Evolutionary conservation across 2,113 vertebrate species (phyloP), one percentile per base, ranked within the genome.

Genomic region (Osmerus mordax): DNA sequence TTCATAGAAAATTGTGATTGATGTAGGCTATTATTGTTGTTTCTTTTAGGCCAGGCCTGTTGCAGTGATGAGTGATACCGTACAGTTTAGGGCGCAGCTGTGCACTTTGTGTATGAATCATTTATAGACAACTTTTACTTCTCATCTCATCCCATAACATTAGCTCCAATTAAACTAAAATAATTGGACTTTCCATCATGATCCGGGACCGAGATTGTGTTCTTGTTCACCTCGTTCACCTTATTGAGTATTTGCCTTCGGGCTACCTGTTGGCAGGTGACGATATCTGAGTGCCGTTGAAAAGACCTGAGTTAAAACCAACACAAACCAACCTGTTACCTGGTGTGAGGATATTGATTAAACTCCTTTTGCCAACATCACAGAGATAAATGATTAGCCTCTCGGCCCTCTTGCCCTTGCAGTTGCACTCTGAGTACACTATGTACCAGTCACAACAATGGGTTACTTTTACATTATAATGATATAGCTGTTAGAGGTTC

Each of bases 321-420:
- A 29, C 25, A 21, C 41, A 23, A 66, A 51, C 69, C 9, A 77
- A 1, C 13, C 2, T 12, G n/a, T 70, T 54, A 58, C 47, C 32
- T 41, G 67, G n/a, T 14, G 9, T 55, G 16, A 53, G 6, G 62
- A 68, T 62, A 53, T 4, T 66, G 62, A 69, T 73, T 23, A 19
- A 11, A 62, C 36, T 52, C 36, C 16, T 75, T 36, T 1, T 2
- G 67, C 53, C 16, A 68, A 3, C 25, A 70, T 54, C n/a, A 2
- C 29, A 41, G 14, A 67, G 56, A 3, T 32, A 2, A 13, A 3
- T 16, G 32, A 23, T 3, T 8, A 18, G 18, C 68, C 2, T 67
- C 5, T 71, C 70, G 47, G 47, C 6, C 67, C 41, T 71, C 25
- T 71, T 54, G 73, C 59, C 36, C 36, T 14, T 36, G 18, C n/a